Evolutionary conservation across 1,140 invertebrate genomes (phyloP).

Genomic region (Eciton burchellii): DNA sequence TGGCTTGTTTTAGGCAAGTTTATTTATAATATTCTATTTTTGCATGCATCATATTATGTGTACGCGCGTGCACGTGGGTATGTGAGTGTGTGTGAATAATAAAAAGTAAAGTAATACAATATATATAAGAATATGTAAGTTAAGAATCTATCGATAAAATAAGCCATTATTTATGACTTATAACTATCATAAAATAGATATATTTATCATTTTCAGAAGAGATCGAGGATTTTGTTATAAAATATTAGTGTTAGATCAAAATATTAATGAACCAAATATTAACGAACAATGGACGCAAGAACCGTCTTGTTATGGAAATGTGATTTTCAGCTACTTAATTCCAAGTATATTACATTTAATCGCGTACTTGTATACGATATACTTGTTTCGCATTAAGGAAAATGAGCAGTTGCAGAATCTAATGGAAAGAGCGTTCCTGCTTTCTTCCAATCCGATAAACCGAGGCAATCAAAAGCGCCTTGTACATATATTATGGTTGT

Average conservation of each 20-base stretch:
- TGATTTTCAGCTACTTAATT: conserved; percentile 91
- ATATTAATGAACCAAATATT: conserved; percentile 75
- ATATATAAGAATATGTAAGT: background rate
- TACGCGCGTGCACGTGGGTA: background rate
- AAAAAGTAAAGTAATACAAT: background rate
- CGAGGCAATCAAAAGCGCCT: conserved; percentile 89
- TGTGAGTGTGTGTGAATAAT: background rate
- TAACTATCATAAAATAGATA: background rate
- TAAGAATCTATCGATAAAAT: background rate
- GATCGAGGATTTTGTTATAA: conserved; percentile 91
- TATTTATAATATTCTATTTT: conserved; percentile 22
- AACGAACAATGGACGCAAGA: conserved; percentile 84
- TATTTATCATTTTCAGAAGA: conserved; percentile 83
- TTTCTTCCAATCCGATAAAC: conserved; percentile 89
- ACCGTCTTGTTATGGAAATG: conserved; percentile 89
- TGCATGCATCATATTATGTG: background rate
- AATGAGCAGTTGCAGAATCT: conserved; percentile 95
- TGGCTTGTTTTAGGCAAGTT: conserved; percentile 90
- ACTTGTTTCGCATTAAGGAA: conserved; percentile 92
- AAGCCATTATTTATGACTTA: background rate
- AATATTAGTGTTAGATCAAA: conserved; percentile 81
- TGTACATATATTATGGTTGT: conserved; percentile 90
- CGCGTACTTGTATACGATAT: conserved; percentile 92
- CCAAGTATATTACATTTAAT: conserved; percentile 92
- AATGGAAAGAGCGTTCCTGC: conserved; percentile 93